These are phyloP conservation scores for Anoplius nigerrimus DNA, from an alignment of 2,888 invertebrate genomes.

Conservation along the genomic window DNA sequence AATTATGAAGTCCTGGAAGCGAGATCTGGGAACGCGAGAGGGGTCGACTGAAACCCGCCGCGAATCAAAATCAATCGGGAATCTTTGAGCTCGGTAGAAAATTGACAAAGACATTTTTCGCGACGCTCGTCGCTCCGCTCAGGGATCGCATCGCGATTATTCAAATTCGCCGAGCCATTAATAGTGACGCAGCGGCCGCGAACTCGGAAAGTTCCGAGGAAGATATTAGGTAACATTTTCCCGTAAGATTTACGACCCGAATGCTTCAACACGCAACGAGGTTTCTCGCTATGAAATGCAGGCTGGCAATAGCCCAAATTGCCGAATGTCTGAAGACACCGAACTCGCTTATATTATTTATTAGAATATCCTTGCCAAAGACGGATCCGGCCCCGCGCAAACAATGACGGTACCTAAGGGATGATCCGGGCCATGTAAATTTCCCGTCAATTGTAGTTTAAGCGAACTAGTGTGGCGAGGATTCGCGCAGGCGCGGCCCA, in stretches of 20 bases:
- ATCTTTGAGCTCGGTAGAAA: background rate
- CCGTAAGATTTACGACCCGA: slow-evolving; percentile 43
- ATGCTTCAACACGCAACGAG: slow-evolving; percentile 46
- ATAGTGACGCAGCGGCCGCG: slow-evolving; percentile 11
- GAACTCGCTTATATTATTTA: slow-evolving; percentile 46
- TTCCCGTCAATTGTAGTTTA: too few relatives aligned
- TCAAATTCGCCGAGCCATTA: slow-evolving; percentile 10
- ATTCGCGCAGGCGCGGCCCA: too few relatives aligned
- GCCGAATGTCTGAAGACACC: slow-evolving; percentile 43
- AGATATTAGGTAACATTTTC: slow-evolving; percentile 48
- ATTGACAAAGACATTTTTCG: background rate
- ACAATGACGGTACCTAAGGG: slow-evolving; percentile 23
- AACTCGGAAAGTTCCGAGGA: slow-evolving; percentile 38
- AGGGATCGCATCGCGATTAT: background rate
- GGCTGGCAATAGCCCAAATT: slow-evolving; percentile 54
- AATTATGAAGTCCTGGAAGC: slow-evolving; percentile 10
- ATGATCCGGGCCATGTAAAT: too few relatives aligned
- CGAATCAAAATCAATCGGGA: slow-evolving; percentile 6
- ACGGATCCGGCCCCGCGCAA: slow-evolving; percentile 16
- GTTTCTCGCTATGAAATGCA: slow-evolving; percentile 46
- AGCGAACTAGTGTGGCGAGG: too few relatives aligned
- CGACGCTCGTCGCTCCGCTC: background rate
- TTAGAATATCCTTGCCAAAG: slow-evolving; percentile 19
- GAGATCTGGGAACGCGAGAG: slow-evolving; percentile 9
- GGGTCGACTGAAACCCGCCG: background rate